phyloP scores from a whole-genome alignment of 2,888 invertebrate species.

The Stegophylla sp. region DNA sequence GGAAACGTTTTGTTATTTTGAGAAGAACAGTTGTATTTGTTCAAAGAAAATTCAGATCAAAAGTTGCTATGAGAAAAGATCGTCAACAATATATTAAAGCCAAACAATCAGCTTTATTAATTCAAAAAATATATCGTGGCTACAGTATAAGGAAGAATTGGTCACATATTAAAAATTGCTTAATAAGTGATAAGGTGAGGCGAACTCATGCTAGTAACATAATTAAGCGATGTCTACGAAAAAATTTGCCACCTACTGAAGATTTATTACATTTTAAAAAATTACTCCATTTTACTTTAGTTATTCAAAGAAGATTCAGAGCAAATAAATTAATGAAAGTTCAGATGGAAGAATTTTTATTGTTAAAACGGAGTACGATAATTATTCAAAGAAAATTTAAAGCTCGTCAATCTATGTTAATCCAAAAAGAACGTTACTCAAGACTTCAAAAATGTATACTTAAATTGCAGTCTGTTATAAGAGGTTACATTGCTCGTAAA shows the following conservation, averaged over 20 bases:
- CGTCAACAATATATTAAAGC: constrained; percentile 6
- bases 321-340: constrained; percentile 35
- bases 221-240: constrained; percentile 18
- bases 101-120: constrained; percentile 36
- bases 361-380: constrained; percentile 29
- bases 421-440: constrained; percentile 20
- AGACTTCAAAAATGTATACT: constrained; percentile 23
- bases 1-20: constrained; percentile 46
- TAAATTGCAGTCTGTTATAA: constrained; percentile 27
- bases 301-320: constrained; percentile 58
- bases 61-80: constrained; percentile 24
- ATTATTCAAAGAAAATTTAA: constrained; percentile 49
- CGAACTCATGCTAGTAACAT: constrained; percentile 36
- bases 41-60: constrained; percentile 59
- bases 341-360: neutral
- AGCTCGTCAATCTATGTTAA: constrained; percentile 46
- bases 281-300: neutral
- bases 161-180: neutral
- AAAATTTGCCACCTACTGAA: constrained; percentile 34
- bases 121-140: constrained; percentile 57
- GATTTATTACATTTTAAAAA: constrained; percentile 22
- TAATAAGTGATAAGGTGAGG: neutral
- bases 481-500: constrained; percentile 27
- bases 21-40: constrained; percentile 46
- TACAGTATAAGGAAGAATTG: constrained; percentile 41